Percentiles rank a stretch among this genome's conserved stretches.
Evolutionary conservation across 2,797 vertebrate species (phyloP).

Genomic region (Scarus forsteni): DNA sequence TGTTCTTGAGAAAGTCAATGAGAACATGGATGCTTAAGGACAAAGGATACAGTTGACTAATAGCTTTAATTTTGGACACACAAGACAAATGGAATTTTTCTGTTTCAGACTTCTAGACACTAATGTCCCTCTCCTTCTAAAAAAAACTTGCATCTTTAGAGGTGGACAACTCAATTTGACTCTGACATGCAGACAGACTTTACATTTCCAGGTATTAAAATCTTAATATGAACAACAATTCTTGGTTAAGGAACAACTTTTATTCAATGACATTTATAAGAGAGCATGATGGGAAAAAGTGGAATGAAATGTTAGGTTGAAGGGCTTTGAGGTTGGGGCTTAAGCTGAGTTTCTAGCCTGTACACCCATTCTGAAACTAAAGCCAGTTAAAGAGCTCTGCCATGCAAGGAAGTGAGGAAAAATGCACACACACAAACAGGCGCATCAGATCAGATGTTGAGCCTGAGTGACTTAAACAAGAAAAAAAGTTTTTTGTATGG

Average conservation of each 20-base stretch:
- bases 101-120: neutral
- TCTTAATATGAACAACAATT: neutral
- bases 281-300: slow-evolving; percentile 46
- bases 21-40: slow-evolving; percentile 63
- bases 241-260: slow-evolving; percentile 65
- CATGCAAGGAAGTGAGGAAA: slow-evolving; percentile 54
- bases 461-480: slow-evolving; percentile 77
- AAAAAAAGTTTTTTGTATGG: slow-evolving; percentile 70
- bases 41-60: slow-evolving; percentile 35
- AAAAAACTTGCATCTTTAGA: slow-evolving; percentile 5
- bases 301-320: slow-evolving; percentile 30
- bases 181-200: neutral
- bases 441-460: slow-evolving; percentile 66
- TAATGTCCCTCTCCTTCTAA: neutral
- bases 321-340: slow-evolving; percentile 41
- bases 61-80: neutral
- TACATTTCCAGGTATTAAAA: neutral
- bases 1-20: slow-evolving; percentile 83
- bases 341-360: slow-evolving; percentile 51
- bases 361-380: slow-evolving; percentile 53
- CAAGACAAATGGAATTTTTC: neutral
- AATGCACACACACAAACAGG: slow-evolving; percentile 36
- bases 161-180: neutral
- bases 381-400: slow-evolving; percentile 23
- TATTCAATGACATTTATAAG: slow-evolving; percentile 60